Evolutionary conservation across 2,113 vertebrate genomes (phyloP).

Genomic region (Telmatochromis sp.): DNA sequence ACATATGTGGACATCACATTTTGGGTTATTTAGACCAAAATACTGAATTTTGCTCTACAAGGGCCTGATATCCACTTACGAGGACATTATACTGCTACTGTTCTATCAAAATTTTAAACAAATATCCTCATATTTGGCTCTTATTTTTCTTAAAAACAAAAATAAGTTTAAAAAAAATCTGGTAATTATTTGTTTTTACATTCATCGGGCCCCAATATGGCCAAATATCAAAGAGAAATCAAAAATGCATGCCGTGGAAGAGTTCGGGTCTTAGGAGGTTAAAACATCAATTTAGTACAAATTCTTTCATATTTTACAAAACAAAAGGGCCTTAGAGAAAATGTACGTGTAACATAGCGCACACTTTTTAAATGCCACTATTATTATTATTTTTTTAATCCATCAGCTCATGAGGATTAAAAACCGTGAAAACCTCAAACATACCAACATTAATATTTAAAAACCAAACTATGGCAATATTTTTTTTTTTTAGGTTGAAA

Average conservation of each 20-base stretch:
- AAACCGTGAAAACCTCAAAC: neutral
- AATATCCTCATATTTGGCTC: neutral
- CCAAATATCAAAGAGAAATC: neutral
- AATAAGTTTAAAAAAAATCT: neutral
- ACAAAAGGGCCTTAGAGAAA: neutral
- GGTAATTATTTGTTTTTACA: neutral
- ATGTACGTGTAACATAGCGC: neutral
- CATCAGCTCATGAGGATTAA: neutral
- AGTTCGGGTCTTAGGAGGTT: neutral
- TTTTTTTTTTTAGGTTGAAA: neutral
- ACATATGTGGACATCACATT: neutral
- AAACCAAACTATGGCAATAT: neutral
- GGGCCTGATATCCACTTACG: neutral
- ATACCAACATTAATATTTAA: neutral
- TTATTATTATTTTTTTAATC: neutral
- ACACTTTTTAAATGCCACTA: neutral
- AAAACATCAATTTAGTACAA: neutral
- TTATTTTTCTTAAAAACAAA: neutral
- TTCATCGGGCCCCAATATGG: accelerated
- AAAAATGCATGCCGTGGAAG: neutral
- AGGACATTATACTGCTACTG: neutral
- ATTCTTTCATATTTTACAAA: neutral
- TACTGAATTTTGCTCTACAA: neutral
- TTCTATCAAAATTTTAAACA: neutral
- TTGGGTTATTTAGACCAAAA: neutral